Conservation (phyloP, 2,797 vertebrate species). For the Onychomys arenicola region DNA sequence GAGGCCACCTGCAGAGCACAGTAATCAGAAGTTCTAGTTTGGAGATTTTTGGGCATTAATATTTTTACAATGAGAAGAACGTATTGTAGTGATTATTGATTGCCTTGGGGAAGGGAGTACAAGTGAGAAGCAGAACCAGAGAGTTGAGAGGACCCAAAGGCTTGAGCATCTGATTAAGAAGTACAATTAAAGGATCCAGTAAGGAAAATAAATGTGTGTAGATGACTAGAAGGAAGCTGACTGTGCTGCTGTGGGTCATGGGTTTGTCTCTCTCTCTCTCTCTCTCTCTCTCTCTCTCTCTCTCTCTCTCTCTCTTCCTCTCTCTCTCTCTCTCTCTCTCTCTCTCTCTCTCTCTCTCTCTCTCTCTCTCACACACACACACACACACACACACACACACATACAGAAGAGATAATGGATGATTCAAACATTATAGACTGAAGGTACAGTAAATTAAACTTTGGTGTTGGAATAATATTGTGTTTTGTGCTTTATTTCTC, state of each 20-base stretch:
- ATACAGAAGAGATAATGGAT: constrained; percentile 22
- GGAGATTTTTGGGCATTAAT: constrained; percentile 73
- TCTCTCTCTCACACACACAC: too few species aligned
- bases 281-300: too few species aligned
- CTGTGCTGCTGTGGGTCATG: constrained; percentile 52
- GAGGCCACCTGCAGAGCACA: constrained; percentile 77
- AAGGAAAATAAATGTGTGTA: constrained; percentile 6
- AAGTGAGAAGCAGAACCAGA: background rate
- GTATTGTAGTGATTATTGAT: constrained; percentile 69
- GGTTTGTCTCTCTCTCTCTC: background rate
- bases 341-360: background rate
- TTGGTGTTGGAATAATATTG: background rate
- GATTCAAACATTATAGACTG: constrained; percentile 37
- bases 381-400: too few species aligned
- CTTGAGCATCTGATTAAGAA: constrained; percentile 74
- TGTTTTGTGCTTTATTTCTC: background rate
- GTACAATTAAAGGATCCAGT: constrained; percentile 63
- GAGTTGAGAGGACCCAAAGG: constrained; percentile 58
- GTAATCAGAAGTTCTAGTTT: constrained; percentile 59
- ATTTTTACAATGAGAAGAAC: constrained; percentile 71
- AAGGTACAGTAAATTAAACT: constrained; percentile 49
- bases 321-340: background rate
- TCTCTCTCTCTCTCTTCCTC: background rate
- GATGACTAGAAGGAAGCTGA: background rate
- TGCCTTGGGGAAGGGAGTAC: constrained; percentile 25